Conservation (phyloP, 2,797 vertebrate species). For the Microctenopoma stevenorrisi region DNA sequence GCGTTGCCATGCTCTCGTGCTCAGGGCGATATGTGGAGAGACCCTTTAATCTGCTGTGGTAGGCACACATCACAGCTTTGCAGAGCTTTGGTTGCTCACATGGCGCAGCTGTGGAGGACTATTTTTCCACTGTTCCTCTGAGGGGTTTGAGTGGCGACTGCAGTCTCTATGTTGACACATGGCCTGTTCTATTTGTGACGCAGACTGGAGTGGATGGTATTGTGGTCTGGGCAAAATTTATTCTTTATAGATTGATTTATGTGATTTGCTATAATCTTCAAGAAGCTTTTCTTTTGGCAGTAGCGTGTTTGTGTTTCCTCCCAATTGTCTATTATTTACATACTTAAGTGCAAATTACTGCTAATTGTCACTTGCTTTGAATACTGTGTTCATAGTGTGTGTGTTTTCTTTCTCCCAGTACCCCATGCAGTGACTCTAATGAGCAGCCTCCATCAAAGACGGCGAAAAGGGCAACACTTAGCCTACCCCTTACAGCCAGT, state of each 20-base stretch:
- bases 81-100: slow-evolving; percentile 22
- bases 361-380: slow-evolving; percentile 40
- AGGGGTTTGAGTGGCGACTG: slow-evolving; percentile 6
- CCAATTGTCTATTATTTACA: not conserved
- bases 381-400: slow-evolving; percentile 2
- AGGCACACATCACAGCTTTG: slow-evolving; percentile 44
- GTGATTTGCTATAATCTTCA: not conserved
- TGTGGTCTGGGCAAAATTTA: not conserved
- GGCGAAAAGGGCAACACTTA: slow-evolving; percentile 61
- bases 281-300: not conserved
- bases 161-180: slow-evolving; percentile 9
- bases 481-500: slow-evolving; percentile 45
- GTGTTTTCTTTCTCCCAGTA: slow-evolving; percentile 40
- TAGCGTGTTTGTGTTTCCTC: not conserved
- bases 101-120: slow-evolving; percentile 27
- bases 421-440: slow-evolving; percentile 68
- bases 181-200: not conserved
- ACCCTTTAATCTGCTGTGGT: slow-evolving; percentile 56
- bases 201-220: slow-evolving; percentile 2
- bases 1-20: slow-evolving; percentile 29
- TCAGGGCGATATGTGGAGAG: slow-evolving; percentile 34
- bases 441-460: slow-evolving; percentile 72
- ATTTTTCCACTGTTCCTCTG: slow-evolving; percentile 20
- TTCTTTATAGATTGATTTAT: slow-evolving; percentile 5
- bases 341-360: slow-evolving; percentile 2